A percentile compares a stretch with the other conserved stretches of the same genome.
Conservation (phyloP, 2,797 vertebrate species). For the Silurus aristotelis region DNA sequence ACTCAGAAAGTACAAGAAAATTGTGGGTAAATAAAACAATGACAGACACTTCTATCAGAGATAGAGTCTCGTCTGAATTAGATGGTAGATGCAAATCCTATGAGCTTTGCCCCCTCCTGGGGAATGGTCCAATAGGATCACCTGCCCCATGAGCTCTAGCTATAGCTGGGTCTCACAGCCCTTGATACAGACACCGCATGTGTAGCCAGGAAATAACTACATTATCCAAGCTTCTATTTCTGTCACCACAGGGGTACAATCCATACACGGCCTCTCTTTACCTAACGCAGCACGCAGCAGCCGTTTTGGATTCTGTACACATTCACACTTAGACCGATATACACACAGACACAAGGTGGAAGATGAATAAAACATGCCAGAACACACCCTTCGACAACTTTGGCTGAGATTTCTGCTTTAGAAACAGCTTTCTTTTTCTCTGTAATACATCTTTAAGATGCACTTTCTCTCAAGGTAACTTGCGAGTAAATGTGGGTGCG, state of each 20-base stretch:
- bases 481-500: constrained; percentile 43
- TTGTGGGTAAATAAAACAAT: constrained; percentile 69
- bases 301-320: constrained; percentile 50
- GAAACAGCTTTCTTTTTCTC: constrained; percentile 44
- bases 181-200: constrained; percentile 34
- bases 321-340: constrained; percentile 30
- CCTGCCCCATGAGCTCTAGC: constrained; percentile 43
- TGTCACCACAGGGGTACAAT: constrained; percentile 53
- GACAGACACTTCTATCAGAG: constrained; percentile 17
- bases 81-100: constrained; percentile 68
- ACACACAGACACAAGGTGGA: background rate
- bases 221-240: constrained; percentile 61
- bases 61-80: constrained; percentile 62
- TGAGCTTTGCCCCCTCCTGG: constrained; percentile 57
- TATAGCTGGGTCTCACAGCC: constrained; percentile 61
- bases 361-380: constrained; percentile 42
- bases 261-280: constrained; percentile 38
- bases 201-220: constrained; percentile 56
- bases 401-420: constrained; percentile 14
- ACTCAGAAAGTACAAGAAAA: constrained; percentile 62
- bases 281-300: constrained; percentile 43
- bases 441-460: constrained; percentile 20
- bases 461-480: constrained; percentile 63
- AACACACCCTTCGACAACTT: constrained; percentile 47
- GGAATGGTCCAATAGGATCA: constrained; percentile 34